Conservation (phyloP, 2,113 vertebrate species). For the Apodemus sylvaticus region DNA sequence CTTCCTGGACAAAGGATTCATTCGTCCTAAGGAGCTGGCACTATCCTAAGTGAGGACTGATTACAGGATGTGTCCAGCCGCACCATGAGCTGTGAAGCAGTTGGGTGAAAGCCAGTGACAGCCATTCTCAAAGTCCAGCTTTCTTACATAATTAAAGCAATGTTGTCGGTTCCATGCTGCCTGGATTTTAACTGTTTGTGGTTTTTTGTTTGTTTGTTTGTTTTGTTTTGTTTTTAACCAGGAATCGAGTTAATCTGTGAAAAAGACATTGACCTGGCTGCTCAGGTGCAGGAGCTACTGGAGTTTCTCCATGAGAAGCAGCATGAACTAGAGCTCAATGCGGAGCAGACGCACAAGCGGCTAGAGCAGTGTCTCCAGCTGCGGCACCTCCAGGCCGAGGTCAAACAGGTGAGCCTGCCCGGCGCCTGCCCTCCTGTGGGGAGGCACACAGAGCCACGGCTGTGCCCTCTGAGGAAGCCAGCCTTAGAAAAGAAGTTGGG, state of each 20-base stretch:
- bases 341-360: constrained; percentile 94
- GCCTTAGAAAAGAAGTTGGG: not conserved
- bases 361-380: constrained; percentile 97
- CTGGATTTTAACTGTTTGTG: constrained; percentile 53
- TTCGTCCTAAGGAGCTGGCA: not conserved
- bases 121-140: not conserved
- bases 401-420: constrained; percentile 93
- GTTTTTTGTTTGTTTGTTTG: not conserved
- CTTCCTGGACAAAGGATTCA: not conserved
- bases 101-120: not conserved
- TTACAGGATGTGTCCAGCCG: not conserved
- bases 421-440: not conserved
- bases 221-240: constrained; percentile 73
- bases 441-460: not conserved
- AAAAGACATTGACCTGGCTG: constrained; percentile 96
- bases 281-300: constrained; percentile 98
- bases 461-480: not conserved
- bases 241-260: constrained; percentile 98
- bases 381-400: constrained; percentile 96
- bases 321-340: constrained; percentile 95
- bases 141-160: not conserved
- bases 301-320: constrained; percentile 99
- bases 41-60: not conserved
- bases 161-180: not conserved
- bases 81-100: not conserved